phyloP scores from a whole-genome alignment of 1,140 invertebrate genomes.

The Aphelenchoides besseyi region DNA sequence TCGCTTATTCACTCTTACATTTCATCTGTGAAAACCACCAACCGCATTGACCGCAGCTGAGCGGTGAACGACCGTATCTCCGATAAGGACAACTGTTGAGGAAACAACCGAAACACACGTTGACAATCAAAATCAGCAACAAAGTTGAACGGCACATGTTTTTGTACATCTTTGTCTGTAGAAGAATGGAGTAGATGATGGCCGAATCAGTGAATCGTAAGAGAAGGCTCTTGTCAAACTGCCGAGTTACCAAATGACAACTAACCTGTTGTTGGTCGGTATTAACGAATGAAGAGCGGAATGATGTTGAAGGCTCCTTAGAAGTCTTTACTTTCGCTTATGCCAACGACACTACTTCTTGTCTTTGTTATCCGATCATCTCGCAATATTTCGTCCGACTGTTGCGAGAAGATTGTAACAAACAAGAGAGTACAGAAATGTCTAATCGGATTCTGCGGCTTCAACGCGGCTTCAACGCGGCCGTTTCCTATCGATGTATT shows the following conservation, averaged over 20 bases:
- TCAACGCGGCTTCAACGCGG: no score
- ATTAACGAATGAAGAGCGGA: constrained; percentile 11
- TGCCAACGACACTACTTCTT: neutral
- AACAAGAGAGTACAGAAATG: neutral
- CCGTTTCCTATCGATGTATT: no score
- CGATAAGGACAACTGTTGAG: constrained; percentile 47
- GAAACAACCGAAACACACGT: constrained; percentile 31
- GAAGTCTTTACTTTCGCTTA: no score
- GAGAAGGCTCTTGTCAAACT: neutral
- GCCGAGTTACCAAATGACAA: neutral
- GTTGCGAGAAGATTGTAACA: neutral
- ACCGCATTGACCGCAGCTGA: constrained; percentile 41
- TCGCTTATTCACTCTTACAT: constrained; percentile 1
- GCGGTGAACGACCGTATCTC: constrained; percentile 39
- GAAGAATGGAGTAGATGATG: neutral
- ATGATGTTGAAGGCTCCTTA: neutral
- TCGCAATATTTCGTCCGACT: neutral
- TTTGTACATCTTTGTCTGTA: neutral
- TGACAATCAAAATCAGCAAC: neutral
- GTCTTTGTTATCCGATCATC: neutral
- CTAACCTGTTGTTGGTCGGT: constrained; percentile 17
- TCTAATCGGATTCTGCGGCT: neutral
- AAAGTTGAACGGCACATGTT: neutral
- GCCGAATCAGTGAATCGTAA: neutral
- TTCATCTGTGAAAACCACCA: constrained; percentile 20